Evolutionary conservation across 2,113 vertebrate genomes (phyloP).

Genomic region (Saimiri boliviensis): DNA sequence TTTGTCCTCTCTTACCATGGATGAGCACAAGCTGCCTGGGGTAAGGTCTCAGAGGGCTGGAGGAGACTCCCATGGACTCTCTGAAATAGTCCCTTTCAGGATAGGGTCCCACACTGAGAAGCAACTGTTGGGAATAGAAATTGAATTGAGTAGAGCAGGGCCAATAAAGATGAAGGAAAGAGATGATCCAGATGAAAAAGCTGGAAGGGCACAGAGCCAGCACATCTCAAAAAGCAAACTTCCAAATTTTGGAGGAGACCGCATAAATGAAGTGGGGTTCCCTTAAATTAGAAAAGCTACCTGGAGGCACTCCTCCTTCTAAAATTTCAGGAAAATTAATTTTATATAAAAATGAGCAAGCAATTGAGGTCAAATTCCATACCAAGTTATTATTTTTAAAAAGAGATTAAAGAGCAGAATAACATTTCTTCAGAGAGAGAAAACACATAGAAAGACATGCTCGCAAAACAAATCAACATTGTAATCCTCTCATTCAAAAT

Average conservation of each 20-base stretch:
- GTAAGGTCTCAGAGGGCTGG: background rate
- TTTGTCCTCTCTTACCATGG: background rate
- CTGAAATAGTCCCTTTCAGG: background rate
- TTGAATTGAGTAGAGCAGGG: background rate
- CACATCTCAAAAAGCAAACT: background rate
- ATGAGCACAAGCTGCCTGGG: background rate
- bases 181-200: background rate
- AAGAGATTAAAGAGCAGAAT: background rate
- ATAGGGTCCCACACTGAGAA: background rate
- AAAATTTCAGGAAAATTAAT: constrained; percentile 42
- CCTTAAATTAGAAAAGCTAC: background rate
- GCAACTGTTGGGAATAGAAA: background rate
- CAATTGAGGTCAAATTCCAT: constrained; percentile 15
- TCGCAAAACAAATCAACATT: background rate
- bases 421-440: background rate
- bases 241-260: background rate
- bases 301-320: constrained; percentile 1
- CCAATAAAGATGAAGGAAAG: background rate
- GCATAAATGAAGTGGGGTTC: background rate
- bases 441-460: background rate
- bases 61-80: background rate
- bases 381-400: constrained; percentile 22
- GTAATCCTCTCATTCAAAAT: background rate
- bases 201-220: background rate
- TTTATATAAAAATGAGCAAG: constrained; percentile 28